Evolutionary conservation across 2,113 vertebrate genomes (phyloP).

Genomic region (Ploceus nigricollis): DNA sequence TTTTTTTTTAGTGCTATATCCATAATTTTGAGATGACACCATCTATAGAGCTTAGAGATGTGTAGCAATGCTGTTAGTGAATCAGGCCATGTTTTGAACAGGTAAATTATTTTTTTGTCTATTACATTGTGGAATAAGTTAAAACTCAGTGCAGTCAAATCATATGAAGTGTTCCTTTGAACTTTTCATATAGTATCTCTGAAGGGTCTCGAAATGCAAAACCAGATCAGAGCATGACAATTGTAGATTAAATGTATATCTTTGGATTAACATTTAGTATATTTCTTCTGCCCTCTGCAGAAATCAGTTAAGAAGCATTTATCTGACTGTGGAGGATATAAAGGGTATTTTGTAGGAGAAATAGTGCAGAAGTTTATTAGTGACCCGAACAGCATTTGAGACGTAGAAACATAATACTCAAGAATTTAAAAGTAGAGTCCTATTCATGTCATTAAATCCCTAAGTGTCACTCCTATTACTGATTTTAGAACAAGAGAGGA

Average conservation of each 20-base stretch:
- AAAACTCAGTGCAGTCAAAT: neutral
- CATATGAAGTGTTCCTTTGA: neutral
- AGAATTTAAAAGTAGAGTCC: neutral
- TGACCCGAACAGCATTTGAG: neutral
- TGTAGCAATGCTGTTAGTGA: neutral
- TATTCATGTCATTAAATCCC: neutral
- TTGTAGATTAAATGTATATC: neutral
- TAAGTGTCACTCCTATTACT: neutral
- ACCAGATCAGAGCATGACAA: neutral
- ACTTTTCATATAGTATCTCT: neutral
- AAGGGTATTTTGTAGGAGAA: neutral
- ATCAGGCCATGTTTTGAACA: neutral
- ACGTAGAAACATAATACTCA: neutral
- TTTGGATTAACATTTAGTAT: neutral
- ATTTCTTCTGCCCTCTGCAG: neutral
- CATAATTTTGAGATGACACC: neutral
- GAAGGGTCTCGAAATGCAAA: neutral
- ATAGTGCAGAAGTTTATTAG: neutral
- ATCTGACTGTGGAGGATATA: neutral
- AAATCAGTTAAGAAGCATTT: neutral
- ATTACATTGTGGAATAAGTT: neutral
- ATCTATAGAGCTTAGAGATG: neutral
- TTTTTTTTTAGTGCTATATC: neutral
- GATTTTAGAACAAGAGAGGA: conserved; percentile 23
- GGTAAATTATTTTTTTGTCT: neutral